phyloP scores from a whole-genome alignment of 2,113 vertebrate genomes.

The Cynopterus brachyotis region DNA sequence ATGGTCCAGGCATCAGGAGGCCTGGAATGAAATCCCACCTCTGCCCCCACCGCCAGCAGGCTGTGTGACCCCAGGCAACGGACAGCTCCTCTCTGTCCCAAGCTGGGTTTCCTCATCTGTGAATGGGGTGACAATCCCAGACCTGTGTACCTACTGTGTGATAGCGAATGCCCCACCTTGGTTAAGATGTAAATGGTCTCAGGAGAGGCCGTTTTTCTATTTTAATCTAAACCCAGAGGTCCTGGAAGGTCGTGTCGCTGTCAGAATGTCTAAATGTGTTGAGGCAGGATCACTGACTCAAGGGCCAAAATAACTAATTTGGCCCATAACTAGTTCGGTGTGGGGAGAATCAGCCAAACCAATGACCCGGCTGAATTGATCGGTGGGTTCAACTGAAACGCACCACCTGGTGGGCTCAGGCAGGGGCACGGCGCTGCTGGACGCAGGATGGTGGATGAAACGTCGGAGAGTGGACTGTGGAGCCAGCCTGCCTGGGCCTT shows the following conservation, averaged over 20 bases:
- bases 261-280: background rate
- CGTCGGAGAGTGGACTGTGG: rapidly evolving
- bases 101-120: background rate
- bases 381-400: rapidly evolving
- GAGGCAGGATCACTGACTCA: background rate
- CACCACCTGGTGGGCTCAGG: rapidly evolving
- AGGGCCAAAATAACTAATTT: background rate
- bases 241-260: background rate
- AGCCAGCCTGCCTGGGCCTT: background rate
- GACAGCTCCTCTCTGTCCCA: background rate
- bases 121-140: background rate
- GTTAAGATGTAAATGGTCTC: background rate
- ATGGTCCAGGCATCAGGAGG: background rate
- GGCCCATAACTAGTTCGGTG: background rate
- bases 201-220: background rate
- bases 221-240: background rate
- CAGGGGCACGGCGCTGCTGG: rapidly evolving
- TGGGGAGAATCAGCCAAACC: background rate
- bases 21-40: background rate
- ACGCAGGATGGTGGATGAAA: background rate
- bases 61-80: background rate
- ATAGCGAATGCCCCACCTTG: rapidly evolving
- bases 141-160: background rate
- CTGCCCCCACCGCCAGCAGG: background rate
- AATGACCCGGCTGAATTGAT: background rate